Percentiles rank a stretch among this genome's conserved stretches.
Evolutionary conservation across 1,140 invertebrate genomes (phyloP).

Genomic region (Bombus pascuorum): DNA sequence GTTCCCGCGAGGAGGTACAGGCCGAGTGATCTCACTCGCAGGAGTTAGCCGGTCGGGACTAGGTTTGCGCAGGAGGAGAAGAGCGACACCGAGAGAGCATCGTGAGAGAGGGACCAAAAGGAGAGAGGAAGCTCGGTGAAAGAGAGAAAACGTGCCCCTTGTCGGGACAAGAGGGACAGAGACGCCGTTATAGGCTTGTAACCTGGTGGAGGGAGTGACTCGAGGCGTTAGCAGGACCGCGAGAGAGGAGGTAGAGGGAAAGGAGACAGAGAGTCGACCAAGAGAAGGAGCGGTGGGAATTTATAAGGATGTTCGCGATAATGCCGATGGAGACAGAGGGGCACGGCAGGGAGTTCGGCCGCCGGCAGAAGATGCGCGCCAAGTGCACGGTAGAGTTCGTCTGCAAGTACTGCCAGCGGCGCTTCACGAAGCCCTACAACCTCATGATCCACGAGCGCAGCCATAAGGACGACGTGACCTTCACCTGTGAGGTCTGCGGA

Average conservation of each 20-base stretch:
- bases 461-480: slow-evolving; percentile 98
- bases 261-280: slow-evolving; percentile 71
- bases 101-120: slow-evolving; percentile 33
- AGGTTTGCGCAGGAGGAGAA: slow-evolving; percentile 69
- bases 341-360: slow-evolving; percentile 92
- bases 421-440: slow-evolving; percentile 99
- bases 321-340: slow-evolving; percentile 94
- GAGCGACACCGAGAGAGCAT: slow-evolving; percentile 41
- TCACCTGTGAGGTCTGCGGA: slow-evolving; percentile 99
- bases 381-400: slow-evolving; percentile 96
- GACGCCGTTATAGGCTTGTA: slow-evolving; percentile 37
- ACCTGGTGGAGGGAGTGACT: slow-evolving; percentile 64
- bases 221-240: slow-evolving; percentile 60
- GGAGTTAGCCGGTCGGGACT: slow-evolving; percentile 62
- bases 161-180: slow-evolving; percentile 51
- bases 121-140: slow-evolving; percentile 25
- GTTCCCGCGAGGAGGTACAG: slow-evolving; percentile 54
- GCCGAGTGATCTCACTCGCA: slow-evolving; percentile 67
- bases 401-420: slow-evolving; percentile 98
- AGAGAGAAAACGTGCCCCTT: slow-evolving; percentile 57
- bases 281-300: slow-evolving; percentile 81
- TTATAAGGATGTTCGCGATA: slow-evolving; percentile 87
- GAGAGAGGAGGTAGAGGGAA: slow-evolving; percentile 55
- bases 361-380: slow-evolving; percentile 94
- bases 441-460: slow-evolving; percentile 99